Conservation (phyloP, 92 coral and sea anemone species). For the Ricordea florida region DNA sequence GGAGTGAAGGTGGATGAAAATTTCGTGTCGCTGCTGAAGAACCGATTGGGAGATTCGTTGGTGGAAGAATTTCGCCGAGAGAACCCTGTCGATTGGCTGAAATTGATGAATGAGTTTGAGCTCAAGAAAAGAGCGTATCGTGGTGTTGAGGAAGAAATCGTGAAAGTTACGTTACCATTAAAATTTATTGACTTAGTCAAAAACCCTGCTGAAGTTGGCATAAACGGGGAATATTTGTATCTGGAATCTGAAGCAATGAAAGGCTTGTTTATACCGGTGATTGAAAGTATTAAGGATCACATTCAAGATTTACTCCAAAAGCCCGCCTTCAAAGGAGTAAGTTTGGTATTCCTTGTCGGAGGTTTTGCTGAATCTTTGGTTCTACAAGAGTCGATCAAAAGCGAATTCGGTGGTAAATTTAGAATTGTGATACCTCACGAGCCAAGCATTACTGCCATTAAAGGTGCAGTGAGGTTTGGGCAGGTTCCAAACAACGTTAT, state of each 20-base stretch:
- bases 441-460: conserved; percentile 49
- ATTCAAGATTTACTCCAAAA: conserved; percentile 25
- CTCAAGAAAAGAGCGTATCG: conserved; percentile 64
- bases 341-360: conserved; percentile 70
- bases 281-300: conserved; percentile 46
- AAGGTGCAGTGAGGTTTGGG: conserved; percentile 77
- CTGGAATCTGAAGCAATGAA: conserved; percentile 41
- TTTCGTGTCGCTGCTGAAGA: conserved; percentile 39
- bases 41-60: conserved; percentile 43
- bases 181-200: no score
- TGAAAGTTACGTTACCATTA: conserved; percentile 46
- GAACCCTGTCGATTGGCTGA: conserved; percentile 63
- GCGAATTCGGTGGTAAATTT: conserved; percentile 30
- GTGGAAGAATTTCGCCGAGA: conserved; percentile 27
- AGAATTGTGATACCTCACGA: conserved; percentile 51
- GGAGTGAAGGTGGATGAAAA: conserved; percentile 63
- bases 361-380: conserved; percentile 68
- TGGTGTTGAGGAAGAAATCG: conserved; percentile 46
- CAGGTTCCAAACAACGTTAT: conserved; percentile 47
- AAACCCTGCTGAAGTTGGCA: no score
- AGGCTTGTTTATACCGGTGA: conserved; percentile 58
- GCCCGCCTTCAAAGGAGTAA: conserved; percentile 8
- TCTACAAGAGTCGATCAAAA: conserved; percentile 40
- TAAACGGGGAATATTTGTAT: conserved; percentile 58
- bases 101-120: conserved; percentile 67